Conservation (phyloP, 2,113 vertebrate species). For the Heptranchias perlo region DNA sequence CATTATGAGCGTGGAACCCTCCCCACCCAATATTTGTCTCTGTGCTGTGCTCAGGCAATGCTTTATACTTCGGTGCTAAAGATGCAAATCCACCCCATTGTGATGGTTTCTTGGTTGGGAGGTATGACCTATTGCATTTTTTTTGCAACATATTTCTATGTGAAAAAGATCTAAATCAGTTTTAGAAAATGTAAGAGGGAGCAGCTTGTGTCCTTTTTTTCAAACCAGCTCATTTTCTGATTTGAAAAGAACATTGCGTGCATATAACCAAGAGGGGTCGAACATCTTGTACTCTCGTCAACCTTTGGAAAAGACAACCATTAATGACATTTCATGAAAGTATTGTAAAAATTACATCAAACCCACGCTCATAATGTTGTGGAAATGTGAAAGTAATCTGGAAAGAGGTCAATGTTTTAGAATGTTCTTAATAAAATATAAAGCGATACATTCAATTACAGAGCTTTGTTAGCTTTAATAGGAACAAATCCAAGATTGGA, state of each 20-base stretch:
- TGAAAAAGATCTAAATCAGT: not conserved
- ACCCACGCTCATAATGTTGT: not conserved
- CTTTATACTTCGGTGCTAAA: too few relatives aligned
- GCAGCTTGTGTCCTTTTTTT: not conserved
- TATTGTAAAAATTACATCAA: not conserved
- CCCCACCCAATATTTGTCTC: not conserved
- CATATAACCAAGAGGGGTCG: too few relatives aligned
- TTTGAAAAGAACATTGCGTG: not conserved
- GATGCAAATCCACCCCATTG: too few relatives aligned
- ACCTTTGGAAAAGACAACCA: not conserved
- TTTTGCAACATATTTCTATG: not conserved
- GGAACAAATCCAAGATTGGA: not conserved
- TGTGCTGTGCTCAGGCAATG: too few relatives aligned
- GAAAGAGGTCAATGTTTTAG: not conserved
- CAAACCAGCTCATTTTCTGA: not conserved
- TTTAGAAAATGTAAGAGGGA: not conserved
- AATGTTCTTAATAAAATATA: constrained; percentile 15
- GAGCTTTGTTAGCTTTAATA: not conserved
- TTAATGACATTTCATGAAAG: not conserved
- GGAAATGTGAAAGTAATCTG: not conserved
- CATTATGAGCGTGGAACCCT: too few relatives aligned
- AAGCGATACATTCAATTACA: not conserved
- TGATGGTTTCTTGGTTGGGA: too few relatives aligned
- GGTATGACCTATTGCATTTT: not conserved
- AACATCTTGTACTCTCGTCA: not conserved